Evolutionary conservation across 2,113 vertebrate species (phyloP).

Genomic region (Pachycephala philippinensis): DNA sequence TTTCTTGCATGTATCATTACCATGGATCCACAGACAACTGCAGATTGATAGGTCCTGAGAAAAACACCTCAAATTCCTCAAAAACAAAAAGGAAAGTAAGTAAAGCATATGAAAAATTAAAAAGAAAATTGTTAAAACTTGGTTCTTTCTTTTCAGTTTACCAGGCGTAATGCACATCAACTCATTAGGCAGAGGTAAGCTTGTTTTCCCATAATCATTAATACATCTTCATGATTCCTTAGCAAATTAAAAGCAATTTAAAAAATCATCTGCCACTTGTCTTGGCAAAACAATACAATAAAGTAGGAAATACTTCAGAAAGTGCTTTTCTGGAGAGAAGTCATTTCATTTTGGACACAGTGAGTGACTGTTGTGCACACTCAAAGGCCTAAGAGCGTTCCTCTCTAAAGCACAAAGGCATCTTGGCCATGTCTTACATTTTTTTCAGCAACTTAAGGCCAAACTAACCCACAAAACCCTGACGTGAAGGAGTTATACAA

Average conservation of each 20-base stretch:
- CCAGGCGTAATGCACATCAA: not conserved
- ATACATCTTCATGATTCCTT: not conserved
- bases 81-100: not conserved
- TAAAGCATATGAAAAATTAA: not conserved
- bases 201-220: not conserved
- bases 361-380: not conserved
- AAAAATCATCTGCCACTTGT: constrained; percentile 32
- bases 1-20: accelerated
- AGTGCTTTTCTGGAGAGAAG: not conserved
- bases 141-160: not conserved
- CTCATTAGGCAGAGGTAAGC: not conserved
- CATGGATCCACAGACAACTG: not conserved
- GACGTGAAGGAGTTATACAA: not conserved
- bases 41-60: not conserved
- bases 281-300: constrained; percentile 37
- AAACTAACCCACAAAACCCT: not conserved
- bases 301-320: constrained; percentile 18
- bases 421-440: not conserved
- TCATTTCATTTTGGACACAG: not conserved
- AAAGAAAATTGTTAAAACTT: not conserved
- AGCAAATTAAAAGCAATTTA: constrained; percentile 32
- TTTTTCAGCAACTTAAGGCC: not conserved
- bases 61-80: not conserved
- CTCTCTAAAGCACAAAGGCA: not conserved
- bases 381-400: not conserved